Percentiles rank a stretch among this genome's conserved stretches.
phyloP scores from a whole-genome alignment of 2,888 invertebrate species.

The Gandaritis pyraliata region DNA sequence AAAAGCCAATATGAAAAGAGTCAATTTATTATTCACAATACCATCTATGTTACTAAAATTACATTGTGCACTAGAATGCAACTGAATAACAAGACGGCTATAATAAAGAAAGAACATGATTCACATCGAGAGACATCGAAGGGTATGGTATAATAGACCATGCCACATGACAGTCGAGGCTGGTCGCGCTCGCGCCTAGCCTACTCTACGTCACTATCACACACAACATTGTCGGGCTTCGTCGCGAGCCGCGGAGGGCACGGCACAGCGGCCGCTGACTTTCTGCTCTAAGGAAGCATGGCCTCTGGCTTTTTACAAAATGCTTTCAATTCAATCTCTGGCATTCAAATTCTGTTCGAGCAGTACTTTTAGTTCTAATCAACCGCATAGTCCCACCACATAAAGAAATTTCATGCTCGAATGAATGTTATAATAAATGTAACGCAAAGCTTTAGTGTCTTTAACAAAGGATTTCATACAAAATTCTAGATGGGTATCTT shows the following conservation, averaged over 20 bases:
- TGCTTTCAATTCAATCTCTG: constrained; percentile 64
- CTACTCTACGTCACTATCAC: constrained; percentile 34
- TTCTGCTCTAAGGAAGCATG: constrained; percentile 70
- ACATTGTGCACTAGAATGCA: constrained; percentile 63
- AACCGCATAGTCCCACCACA: constrained; percentile 77
- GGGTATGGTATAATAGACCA: constrained; percentile 50
- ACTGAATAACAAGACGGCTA: constrained; percentile 53
- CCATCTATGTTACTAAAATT: constrained; percentile 59
- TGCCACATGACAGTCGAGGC: constrained; percentile 64
- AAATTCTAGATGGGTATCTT: constrained; percentile 67
- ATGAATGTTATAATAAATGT: constrained; percentile 77
- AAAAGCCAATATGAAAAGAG: constrained; percentile 45
- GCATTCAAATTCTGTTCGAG: constrained; percentile 68
- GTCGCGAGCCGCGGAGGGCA: constrained; percentile 42
- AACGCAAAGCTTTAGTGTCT: constrained; percentile 73
- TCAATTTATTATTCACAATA: constrained; percentile 57
- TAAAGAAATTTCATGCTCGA: constrained; percentile 77
- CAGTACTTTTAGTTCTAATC: constrained; percentile 64
- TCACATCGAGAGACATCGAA: constrained; percentile 63
- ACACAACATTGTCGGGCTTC: constrained; percentile 46
- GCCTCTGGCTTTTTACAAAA: constrained; percentile 61
- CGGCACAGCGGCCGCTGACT: constrained; percentile 37
- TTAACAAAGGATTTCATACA: constrained; percentile 55
- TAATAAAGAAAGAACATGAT: constrained; percentile 57
- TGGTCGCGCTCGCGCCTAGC: constrained; percentile 24